Evolutionary conservation across 2,797 vertebrate species (phyloP).

Genomic region (Buceros bicornis): DNA sequence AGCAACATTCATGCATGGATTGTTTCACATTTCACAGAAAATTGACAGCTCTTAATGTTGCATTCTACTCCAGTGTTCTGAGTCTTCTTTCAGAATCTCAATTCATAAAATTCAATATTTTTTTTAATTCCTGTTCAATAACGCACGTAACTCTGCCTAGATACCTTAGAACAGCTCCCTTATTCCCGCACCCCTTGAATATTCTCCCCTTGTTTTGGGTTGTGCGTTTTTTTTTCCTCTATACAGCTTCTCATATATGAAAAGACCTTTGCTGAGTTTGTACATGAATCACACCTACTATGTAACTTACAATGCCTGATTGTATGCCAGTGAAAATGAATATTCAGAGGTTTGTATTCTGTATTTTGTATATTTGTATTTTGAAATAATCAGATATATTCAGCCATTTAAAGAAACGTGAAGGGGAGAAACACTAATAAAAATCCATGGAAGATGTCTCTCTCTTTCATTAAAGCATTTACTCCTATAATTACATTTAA

Average conservation of each 20-base stretch:
- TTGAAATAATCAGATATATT: neutral
- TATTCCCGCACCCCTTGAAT: neutral
- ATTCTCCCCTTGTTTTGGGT: neutral
- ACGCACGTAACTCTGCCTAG: accelerated
- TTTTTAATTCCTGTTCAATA: neutral
- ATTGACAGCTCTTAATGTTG: neutral
- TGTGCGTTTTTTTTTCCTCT: accelerated
- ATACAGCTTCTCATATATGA: neutral
- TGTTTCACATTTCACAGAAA: neutral
- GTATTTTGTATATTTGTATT: neutral
- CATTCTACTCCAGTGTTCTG: neutral
- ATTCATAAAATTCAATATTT: neutral
- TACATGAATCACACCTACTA: neutral
- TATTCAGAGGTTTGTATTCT: neutral
- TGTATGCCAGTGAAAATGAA: neutral
- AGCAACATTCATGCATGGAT: neutral
- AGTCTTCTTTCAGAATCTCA: neutral
- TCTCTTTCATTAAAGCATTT: neutral
- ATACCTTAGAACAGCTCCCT: neutral
- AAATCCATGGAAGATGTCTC: neutral
- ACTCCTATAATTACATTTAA: neutral
- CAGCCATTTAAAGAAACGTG: neutral
- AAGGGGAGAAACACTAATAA: neutral
- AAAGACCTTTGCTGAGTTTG: neutral
- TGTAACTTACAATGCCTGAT: neutral